A percentile compares a stretch with the other conserved stretches of the same genome.
These are phyloP conservation scores for Catocala sponsa DNA, from an alignment of 2,888 invertebrate genomes.

Conservation along the genomic window DNA sequence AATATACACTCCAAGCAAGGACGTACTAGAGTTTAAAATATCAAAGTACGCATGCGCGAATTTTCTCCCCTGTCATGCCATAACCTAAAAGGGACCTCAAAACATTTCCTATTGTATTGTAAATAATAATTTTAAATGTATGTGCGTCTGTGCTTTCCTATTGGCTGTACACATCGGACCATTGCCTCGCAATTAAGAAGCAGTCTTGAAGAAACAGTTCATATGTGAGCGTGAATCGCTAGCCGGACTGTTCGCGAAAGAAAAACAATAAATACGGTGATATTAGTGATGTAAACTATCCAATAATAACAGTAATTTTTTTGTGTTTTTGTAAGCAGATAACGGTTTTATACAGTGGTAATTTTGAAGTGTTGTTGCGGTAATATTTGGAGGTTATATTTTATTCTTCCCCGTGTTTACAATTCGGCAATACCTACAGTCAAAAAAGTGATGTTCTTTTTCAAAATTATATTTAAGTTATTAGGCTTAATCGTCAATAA, in stretches of 20 bases:
- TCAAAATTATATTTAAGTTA: too few relatives aligned
- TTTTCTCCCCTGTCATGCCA: slow-evolving; percentile 46
- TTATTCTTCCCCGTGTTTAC: slow-evolving; percentile 21
- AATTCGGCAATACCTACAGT: too few relatives aligned
- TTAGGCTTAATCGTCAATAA: too few relatives aligned
- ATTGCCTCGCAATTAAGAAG: slow-evolving; percentile 57
- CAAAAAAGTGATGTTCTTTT: too few relatives aligned
- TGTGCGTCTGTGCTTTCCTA: slow-evolving; percentile 40
- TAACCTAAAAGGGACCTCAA: slow-evolving; percentile 56
- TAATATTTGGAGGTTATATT: slow-evolving; percentile 50
- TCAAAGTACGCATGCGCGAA: slow-evolving; percentile 60
- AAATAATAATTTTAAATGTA: slow-evolving; percentile 36
- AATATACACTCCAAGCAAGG: background rate
- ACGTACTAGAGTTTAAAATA: slow-evolving; percentile 2
- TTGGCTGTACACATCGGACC: slow-evolving; percentile 60
- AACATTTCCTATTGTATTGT: slow-evolving; percentile 37
- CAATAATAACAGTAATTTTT: background rate
- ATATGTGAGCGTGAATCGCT: slow-evolving; percentile 9
- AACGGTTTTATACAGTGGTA: slow-evolving; percentile 19
- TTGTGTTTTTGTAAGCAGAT: background rate
- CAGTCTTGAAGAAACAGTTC: slow-evolving; percentile 20
- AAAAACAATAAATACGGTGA: background rate
- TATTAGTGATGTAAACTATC: slow-evolving; percentile 1
- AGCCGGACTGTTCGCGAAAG: slow-evolving; percentile 6
- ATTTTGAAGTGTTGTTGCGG: slow-evolving; percentile 8